Evolutionary conservation across 2,113 vertebrate species (phyloP).

Genomic region (Dasypus novemcinctus): DNA sequence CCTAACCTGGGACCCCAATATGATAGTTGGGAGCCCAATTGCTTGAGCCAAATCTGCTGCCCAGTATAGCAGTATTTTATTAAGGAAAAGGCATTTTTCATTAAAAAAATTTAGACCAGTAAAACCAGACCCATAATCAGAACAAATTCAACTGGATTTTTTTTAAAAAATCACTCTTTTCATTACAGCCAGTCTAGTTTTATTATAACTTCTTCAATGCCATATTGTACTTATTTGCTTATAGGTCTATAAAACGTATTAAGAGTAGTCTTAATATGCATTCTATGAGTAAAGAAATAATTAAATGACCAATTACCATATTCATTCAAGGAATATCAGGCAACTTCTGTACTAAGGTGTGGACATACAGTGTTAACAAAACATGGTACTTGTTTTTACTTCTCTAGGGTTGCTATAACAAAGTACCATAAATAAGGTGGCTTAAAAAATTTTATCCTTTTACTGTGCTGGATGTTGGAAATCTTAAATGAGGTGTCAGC

Average conservation of each 20-base stretch:
- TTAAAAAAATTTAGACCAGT: not conserved
- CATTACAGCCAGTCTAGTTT: not conserved
- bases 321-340: too few relatives aligned
- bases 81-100: not conserved
- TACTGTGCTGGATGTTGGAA: too few relatives aligned
- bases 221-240: not conserved
- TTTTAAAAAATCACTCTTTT: not conserved
- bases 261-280: not conserved
- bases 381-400: not conserved
- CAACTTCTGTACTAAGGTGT: too few relatives aligned
- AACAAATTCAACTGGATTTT: not conserved
- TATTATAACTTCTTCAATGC: not conserved
- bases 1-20: too few relatives aligned
- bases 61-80: not conserved
- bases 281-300: not conserved
- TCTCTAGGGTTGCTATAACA: too few relatives aligned
- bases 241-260: not conserved
- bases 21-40: too few relatives aligned
- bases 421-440: too few relatives aligned
- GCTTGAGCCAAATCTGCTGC: too few relatives aligned
- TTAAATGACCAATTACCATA: not conserved
- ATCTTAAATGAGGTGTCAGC: too few relatives aligned
- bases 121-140: not conserved
- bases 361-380: not conserved
- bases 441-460: too few relatives aligned